These are phyloP conservation scores for Nesidiocoris tenuis DNA, from an alignment of 2,888 invertebrate species.

Conservation along the genomic window DNA sequence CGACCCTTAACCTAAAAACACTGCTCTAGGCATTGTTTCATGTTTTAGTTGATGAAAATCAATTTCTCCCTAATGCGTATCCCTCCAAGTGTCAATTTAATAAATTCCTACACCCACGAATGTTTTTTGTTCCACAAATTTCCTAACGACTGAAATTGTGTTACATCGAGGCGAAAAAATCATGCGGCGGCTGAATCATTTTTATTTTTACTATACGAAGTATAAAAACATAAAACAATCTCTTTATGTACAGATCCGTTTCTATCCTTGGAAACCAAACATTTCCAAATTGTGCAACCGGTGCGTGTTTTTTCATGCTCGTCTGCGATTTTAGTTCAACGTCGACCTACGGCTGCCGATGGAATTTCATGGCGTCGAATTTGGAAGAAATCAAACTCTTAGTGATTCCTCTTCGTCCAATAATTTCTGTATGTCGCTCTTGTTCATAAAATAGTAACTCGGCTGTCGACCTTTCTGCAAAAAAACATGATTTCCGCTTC, in stretches of 20 bases:
- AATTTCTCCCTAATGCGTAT: too few species aligned
- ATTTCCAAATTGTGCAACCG: background rate
- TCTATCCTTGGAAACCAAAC: background rate
- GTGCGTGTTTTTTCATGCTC: too few species aligned
- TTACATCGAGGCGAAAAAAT: background rate
- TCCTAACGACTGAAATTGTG: too few species aligned
- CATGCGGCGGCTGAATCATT: background rate
- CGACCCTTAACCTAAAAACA: too few species aligned
- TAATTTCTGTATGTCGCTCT: constrained; percentile 78
- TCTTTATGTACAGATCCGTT: background rate
- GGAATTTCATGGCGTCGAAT: background rate
- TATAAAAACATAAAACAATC: background rate
- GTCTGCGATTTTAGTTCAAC: background rate
- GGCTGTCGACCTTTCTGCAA: constrained; percentile 77
- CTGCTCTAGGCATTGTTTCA: too few species aligned
- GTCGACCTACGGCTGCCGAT: background rate
- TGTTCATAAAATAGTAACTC: constrained; percentile 89
- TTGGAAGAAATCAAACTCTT: constrained; percentile 37
- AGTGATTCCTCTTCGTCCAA: constrained; percentile 75
- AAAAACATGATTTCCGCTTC: constrained; percentile 38
- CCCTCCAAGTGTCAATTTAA: background rate
- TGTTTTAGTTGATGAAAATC: too few species aligned
- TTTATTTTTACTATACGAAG: background rate
- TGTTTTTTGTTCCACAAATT: too few species aligned
- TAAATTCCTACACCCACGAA: too few species aligned